Base-by-base conservation (phyloP, 1,140 invertebrate genomes). In the Procambarus clarkii region DNA sequence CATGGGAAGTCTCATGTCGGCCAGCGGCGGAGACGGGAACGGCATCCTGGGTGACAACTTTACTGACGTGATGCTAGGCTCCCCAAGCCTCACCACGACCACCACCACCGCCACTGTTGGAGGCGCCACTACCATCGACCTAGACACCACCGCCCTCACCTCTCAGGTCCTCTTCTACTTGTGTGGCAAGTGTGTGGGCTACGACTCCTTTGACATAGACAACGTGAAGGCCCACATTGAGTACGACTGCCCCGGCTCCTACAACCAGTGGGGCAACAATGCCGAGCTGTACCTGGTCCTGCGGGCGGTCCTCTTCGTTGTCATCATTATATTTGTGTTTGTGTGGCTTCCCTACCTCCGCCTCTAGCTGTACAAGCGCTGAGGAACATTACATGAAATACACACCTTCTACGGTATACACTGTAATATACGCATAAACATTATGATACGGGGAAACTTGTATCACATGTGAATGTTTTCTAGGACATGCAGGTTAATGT, bases 131-230 rank as follows among this genome's bases (percentile, higher is more conserved):
- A 69, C 80, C 44, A 77, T 87, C 3, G 91, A 92, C 71, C 50
- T 92, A 18, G 91, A 92, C 21, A 48, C 92, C 44, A 83, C 86
- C 4, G 91, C 86, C 45, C 77, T 93, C 50, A 92, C 90, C 21
- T 89, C 90, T 1, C 92, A 89, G 24, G 90, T 93, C 46, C 78
- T 92, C n/a, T 93, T 93, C 54, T 93, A 93, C 77, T 58, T 93
- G 76, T 93, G 92, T 44, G 92, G 92, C 15, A 91, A 92, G 74
- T 93, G 92, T 48, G 92, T 93, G 0, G 87, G 86, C 0, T 93
- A 92, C 64, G 92, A 93, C 79, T 93, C 92, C 15, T 93, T 93
- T 44, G 92, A 93, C 71, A 86, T 76, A 34, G 92, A 92, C 69
- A 92, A 84, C 54, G 92, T 93, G 21, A 84, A 81, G n/a, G 78